phyloP scores from a whole-genome alignment of 2,888 invertebrate species.

The Scaptomyza cyrtandrae region DNA sequence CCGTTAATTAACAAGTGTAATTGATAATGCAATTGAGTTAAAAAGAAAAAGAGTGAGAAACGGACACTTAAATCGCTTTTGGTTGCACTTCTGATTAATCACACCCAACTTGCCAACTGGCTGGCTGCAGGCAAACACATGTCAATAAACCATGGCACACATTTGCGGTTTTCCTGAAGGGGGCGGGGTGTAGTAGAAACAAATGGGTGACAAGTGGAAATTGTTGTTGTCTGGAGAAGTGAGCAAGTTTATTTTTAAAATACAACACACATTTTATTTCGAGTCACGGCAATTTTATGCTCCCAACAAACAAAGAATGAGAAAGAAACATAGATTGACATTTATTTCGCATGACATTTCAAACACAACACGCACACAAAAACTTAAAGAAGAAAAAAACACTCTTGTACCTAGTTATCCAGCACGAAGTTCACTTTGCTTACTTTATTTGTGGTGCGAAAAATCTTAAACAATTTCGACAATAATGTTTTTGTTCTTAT shows the following conservation, averaged over 20 bases:
- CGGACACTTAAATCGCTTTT: slow-evolving; percentile 34
- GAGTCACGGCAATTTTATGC: slow-evolving; percentile 62
- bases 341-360: slow-evolving; percentile 76
- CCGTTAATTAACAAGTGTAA: slow-evolving; percentile 78
- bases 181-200: slow-evolving; percentile 17
- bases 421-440: slow-evolving; percentile 39
- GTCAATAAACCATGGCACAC: slow-evolving; percentile 73
- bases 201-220: slow-evolving; percentile 72
- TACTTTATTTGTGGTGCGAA: slow-evolving; percentile 61
- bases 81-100: slow-evolving; percentile 58
- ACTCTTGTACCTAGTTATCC: slow-evolving; percentile 68
- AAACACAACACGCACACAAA: slow-evolving; percentile 40
- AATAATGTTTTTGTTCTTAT: slow-evolving; percentile 59
- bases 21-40: slow-evolving; percentile 58
- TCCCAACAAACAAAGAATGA: slow-evolving; percentile 22
- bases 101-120: slow-evolving; percentile 45
- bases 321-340: slow-evolving; percentile 32
- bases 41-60: background rate
- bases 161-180: slow-evolving; percentile 43
- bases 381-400: slow-evolving; percentile 11
- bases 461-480: slow-evolving; percentile 66
- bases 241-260: slow-evolving; percentile 46
- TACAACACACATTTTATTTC: slow-evolving; percentile 50
- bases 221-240: slow-evolving; percentile 51
- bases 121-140: slow-evolving; percentile 48